phyloP scores from a whole-genome alignment of 1,140 invertebrate species.

The Alviniconcha marisindica region DNA sequence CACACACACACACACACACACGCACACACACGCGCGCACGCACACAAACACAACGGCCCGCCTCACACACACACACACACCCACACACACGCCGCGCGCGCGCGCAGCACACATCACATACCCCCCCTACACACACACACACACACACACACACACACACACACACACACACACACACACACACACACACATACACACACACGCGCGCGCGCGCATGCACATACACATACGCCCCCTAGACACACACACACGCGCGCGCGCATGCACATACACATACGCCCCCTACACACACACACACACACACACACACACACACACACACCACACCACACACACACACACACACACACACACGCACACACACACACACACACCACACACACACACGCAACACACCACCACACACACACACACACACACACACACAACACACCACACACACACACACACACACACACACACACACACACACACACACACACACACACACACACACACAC shows the following conservation, averaged over 20 bases:
- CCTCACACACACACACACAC: background rate
- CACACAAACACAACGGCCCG: background rate
- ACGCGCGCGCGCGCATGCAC: background rate
- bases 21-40: background rate
- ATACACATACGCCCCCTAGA: background rate
- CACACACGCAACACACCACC: background rate
- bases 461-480: background rate
- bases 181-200: background rate
- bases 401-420: slow-evolving; percentile 4
- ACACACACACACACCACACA: background rate
- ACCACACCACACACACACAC: background rate
- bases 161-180: background rate
- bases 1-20: slow-evolving; percentile 10
- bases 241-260: background rate
- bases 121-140: slow-evolving; percentile 11
- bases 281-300: background rate
- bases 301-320: background rate
- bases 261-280: background rate
- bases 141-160: background rate
- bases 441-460: background rate
- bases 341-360: background rate
- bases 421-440: background rate
- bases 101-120: too few relatives aligned
- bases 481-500: too few relatives aligned
- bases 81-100: background rate